Base-by-base conservation (phyloP, 2,888 invertebrate genomes). In the Mesochorus sp. region DNA sequence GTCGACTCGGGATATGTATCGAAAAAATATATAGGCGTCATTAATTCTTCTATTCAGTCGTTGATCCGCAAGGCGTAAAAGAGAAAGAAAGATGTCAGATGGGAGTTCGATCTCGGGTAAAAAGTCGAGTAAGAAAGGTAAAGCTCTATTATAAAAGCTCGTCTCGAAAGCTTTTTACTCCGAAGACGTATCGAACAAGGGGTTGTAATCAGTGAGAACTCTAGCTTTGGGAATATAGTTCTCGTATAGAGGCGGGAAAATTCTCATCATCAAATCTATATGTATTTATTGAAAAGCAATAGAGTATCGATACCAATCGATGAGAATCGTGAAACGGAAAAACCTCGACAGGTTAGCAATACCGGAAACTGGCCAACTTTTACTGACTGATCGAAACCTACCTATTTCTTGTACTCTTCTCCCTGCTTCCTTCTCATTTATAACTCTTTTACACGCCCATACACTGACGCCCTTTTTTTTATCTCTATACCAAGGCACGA, bases 131-230 rank as follows among this genome's bases (percentile, higher is more conserved):
- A 44, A 55, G 17, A 49, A 57, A 57, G 49, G 49, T 55, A 68
- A 70, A 51, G 49, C 2, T 39, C 21, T 49, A 61, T 59, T 59
- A 59, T 21, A 28, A 37, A 61, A 61, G 24, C 37, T 71, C 28
- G 61, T 39, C 61, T 67, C 72, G 51, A 24, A 51, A 26, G 34
- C 53, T 17, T 61, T 67, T 49, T 51, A 49, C 62, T 73, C 4
- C 39, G 47, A 77, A 39, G 61, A 62, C 73, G 73, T 67, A 39
- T 57, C 68, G 77, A 77, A 77, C 77, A 73, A 77, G 72, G 39
- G 37, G 42, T 8, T 49, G 62, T 62, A 73, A 77, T 77, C 77
- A 77, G 67, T 47, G 47, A 28, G 53, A 53, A 24, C 12, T n/a
- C 17, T 51, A 31, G 47, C 1, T 42, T n/a, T 21, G 31, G 19